These are phyloP conservation scores for Hipposideros larvatus DNA, from an alignment of 2,797 vertebrate species.

Conservation along the genomic window DNA sequence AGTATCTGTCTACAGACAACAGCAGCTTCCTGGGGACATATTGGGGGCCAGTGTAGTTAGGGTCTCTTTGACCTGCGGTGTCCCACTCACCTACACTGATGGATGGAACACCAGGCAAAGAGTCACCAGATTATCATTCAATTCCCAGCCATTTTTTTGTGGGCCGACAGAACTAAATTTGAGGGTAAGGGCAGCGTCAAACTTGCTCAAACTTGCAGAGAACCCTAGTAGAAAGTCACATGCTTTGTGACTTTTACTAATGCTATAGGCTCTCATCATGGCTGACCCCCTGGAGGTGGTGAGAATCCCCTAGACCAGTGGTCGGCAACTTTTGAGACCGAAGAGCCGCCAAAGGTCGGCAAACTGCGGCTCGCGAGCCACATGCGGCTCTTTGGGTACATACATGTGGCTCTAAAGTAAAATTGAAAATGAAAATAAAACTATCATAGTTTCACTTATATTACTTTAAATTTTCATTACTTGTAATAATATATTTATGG, in stretches of 20 bases:
- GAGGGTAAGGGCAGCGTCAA: background rate
- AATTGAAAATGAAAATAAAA: too few species aligned
- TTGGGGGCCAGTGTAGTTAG: background rate
- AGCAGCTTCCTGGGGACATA: background rate
- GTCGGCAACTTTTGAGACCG: too few species aligned
- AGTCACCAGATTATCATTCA: background rate
- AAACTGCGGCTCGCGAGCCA: too few species aligned
- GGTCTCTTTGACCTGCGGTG: background rate
- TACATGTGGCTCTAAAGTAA: too few species aligned
- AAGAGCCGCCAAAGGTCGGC: too few species aligned
- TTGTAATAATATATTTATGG: too few species aligned
- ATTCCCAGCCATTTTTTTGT: background rate
- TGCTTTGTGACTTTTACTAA: background rate
- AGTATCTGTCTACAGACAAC: background rate
- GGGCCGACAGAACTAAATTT: background rate
- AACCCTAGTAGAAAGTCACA: background rate
- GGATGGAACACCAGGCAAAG: background rate
- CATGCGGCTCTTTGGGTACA: too few species aligned
- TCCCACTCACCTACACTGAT: background rate
- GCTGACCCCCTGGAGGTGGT: background rate
- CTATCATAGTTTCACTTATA: too few species aligned
- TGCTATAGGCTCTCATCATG: background rate
- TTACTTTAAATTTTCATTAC: too few species aligned
- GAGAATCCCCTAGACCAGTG: background rate
- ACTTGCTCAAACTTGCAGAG: background rate